Conservation (phyloP, 2,113 vertebrate species). For the Acrocephalus kingi region DNA sequence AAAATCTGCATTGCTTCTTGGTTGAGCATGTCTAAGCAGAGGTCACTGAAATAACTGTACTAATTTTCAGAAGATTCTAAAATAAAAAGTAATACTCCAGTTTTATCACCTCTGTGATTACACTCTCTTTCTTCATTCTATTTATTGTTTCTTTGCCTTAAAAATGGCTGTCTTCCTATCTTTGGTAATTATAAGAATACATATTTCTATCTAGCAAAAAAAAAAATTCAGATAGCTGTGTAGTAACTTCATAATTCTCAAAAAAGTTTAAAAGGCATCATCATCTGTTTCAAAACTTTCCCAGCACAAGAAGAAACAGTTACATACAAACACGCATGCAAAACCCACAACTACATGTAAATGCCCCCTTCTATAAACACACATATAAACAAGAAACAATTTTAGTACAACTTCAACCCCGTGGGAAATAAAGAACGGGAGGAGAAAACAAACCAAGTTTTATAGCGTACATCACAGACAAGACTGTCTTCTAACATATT, state of each 20-base stretch:
- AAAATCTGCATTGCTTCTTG: neutral
- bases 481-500: neutral
- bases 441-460: neutral
- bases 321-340: neutral
- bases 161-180: neutral
- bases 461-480: neutral
- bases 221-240: neutral
- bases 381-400: neutral
- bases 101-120: neutral
- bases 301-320: neutral
- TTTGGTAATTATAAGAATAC: neutral
- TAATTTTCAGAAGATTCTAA: neutral
- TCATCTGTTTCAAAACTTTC: neutral
- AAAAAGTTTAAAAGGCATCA: neutral
- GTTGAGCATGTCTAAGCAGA: neutral
- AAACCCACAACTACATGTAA: neutral
- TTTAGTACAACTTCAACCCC: neutral
- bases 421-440: rapidly evolving
- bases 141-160: neutral
- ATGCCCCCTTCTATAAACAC: neutral
- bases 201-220: neutral
- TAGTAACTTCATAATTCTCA: neutral
- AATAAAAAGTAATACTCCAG: neutral
- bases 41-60: neutral
- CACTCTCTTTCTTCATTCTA: neutral